Evolutionary conservation across 2,888 invertebrate genomes (phyloP), one percentile per base, ranked within the genome.

Genomic region (Hipparchia sbordonii): DNA sequence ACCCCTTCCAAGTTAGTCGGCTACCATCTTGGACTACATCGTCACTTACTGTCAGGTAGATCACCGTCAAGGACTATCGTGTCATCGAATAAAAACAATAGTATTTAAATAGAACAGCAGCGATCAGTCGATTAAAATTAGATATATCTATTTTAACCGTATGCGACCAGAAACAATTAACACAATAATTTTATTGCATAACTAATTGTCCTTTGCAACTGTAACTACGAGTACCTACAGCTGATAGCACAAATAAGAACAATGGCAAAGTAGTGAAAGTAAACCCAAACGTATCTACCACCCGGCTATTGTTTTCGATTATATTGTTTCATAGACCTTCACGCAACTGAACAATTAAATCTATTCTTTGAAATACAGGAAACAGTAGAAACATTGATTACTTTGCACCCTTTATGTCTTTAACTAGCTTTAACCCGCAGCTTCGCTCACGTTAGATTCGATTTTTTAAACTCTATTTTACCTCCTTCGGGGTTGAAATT

Each of bases 261-360:
- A 92, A 92, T 91, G 82, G 87, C 79, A 85, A 77, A 79, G 82
- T 79, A 91, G 93, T 88, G 93, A 93, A 93, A 93, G 93, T 93
- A 86, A 86, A 87, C 79, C 86, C 83, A 80, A 86, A 61, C 69
- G n/a, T 48, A 52, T 61, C 51, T 69, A 86, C 84, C 86, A 90
- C 85, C 82, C 82, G 82, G 85, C 88, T 82, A 93, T 93, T 93
- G 93, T 93, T 89, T 84, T 79, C 81, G 79, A 85, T 84, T 84
- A 83, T 87, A 92, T 92, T 92, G 92, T 92, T 89, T 89, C 87
- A 87, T 86, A 84, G 89, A 87, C 90, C 91, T 92, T 93, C 89
- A 85, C 85, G 88, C 86, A 85, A 87, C 84, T 85, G 84, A 83
- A 85, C 83, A 81, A 80, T 78, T 79, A 78, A 77, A 67, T 71